phyloP scores from a whole-genome alignment of 2,797 vertebrate genomes.

The Allobates femoralis region DNA sequence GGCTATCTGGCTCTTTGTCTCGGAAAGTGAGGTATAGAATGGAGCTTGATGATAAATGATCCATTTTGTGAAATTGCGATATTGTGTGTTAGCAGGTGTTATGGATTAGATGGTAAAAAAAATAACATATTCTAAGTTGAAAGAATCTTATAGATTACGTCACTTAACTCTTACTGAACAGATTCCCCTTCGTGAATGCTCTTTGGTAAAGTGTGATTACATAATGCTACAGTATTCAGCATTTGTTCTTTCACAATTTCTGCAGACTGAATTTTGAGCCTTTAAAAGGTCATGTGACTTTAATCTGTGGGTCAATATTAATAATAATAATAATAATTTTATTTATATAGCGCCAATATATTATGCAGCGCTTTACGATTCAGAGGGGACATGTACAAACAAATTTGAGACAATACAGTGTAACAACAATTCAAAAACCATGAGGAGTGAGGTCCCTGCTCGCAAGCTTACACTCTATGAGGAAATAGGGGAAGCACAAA shows the following conservation, averaged over 20 bases:
- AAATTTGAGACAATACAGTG: no score
- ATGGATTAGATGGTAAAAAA: conserved; percentile 50
- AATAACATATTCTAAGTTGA: conserved; percentile 25
- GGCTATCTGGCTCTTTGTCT: conserved; percentile 53
- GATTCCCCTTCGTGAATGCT: not conserved
- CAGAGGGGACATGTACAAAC: no score
- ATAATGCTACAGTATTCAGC: not conserved
- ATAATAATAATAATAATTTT: no score
- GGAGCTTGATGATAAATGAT: conserved; percentile 62
- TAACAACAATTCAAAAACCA: no score
- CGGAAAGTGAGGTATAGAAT: conserved; percentile 55
- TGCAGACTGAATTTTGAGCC: no score
- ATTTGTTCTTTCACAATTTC: not conserved
- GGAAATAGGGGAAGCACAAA: no score
- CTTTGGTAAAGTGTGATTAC: not conserved
- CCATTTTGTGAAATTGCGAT: conserved; percentile 58
- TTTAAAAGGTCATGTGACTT: not conserved
- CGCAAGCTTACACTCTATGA: no score
- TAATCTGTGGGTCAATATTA: no score
- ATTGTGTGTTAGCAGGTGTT: conserved; percentile 61
- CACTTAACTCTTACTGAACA: conserved; percentile 29
- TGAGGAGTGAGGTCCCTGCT: no score
- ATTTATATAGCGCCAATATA: no score
- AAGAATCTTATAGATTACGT: conserved; percentile 38
- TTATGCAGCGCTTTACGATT: no score